These are phyloP conservation scores for Scotopteryx bipunctaria DNA, from an alignment of 2,888 invertebrate genomes.

Conservation along the genomic window DNA sequence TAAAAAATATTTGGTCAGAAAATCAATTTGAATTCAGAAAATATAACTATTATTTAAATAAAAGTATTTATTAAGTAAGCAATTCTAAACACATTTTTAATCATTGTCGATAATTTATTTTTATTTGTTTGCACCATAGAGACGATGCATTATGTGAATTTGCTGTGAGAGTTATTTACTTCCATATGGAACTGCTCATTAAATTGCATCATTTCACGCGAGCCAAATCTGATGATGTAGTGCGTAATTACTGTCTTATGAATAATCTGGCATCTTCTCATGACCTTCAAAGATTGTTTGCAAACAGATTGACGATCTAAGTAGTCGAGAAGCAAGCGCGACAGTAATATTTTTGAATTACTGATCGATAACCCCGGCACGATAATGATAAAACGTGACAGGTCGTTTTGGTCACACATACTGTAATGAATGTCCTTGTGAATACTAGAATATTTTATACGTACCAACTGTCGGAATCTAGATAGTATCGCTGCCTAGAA, in stretches of 20 bases:
- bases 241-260: not conserved
- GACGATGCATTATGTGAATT: too few species aligned
- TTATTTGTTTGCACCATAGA: too few species aligned
- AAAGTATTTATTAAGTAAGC: too few species aligned
- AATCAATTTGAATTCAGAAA: too few species aligned
- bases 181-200: not conserved
- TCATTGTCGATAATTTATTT: too few species aligned
- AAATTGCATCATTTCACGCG: slow-evolving; percentile 7
- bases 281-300: slow-evolving; percentile 23
- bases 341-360: slow-evolving; percentile 16
- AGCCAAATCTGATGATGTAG: slow-evolving; percentile 8
- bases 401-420: not conserved
- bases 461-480: not conserved
- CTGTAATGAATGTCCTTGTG: not conserved
- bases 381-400: not conserved
- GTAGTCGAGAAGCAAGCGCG: not conserved
- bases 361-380: slow-evolving; percentile 12
- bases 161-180: not conserved
- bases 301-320: slow-evolving; percentile 9
- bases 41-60: too few species aligned
- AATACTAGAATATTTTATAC: too few species aligned
- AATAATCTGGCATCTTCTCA: slow-evolving; percentile 11
- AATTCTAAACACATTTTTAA: too few species aligned
- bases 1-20: too few species aligned
- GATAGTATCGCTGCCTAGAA: too few species aligned